Conservation (phyloP, 2,888 invertebrate species). For the Bruchidius siliquastri region DNA sequence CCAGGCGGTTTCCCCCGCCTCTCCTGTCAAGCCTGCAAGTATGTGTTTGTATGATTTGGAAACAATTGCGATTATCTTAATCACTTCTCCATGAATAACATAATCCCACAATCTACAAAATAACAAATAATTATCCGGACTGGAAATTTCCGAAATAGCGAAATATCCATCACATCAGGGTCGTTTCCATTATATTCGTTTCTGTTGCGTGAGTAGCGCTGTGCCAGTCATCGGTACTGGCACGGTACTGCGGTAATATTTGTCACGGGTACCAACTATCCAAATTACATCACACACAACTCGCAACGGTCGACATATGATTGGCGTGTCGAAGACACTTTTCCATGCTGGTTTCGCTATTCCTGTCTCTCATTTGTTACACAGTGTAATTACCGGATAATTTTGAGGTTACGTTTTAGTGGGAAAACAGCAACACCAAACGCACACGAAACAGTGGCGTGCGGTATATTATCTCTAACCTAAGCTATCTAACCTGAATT, state of each 20-base stretch:
- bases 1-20: too few species aligned
- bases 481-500: too few species aligned
- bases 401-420: constrained; percentile 22
- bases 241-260: constrained; percentile 4
- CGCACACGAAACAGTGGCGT: constrained; percentile 1
- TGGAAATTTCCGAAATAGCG: background rate
- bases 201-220: background rate
- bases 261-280: constrained; percentile 18
- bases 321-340: constrained; percentile 21
- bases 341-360: constrained; percentile 13
- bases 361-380: constrained; percentile 22
- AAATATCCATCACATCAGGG: background rate
- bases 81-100: too few species aligned
- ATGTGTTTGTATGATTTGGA: too few species aligned
- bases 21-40: too few species aligned
- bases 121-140: background rate
- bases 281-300: constrained; percentile 23
- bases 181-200: background rate
- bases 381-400: constrained; percentile 20
- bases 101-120: background rate
- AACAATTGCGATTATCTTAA: too few species aligned
- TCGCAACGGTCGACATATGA: constrained; percentile 20
- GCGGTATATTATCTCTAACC: constrained; percentile 7
- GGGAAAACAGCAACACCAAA: background rate
- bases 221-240: background rate